phyloP scores from a whole-genome alignment of 2,888 invertebrate species.

The Slavum lentiscoides region DNA sequence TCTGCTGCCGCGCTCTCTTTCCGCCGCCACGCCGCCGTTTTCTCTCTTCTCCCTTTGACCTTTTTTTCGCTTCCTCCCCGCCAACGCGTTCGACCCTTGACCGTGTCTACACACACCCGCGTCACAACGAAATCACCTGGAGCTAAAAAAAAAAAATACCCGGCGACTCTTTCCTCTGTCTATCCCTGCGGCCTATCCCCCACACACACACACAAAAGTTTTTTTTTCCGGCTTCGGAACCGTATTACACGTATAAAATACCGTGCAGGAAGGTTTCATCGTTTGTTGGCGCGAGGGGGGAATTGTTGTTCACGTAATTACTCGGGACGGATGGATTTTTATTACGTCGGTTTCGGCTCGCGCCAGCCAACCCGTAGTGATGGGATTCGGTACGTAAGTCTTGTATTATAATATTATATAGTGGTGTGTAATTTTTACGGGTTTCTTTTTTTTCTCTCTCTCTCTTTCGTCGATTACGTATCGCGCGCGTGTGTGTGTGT shows the following conservation, averaged over 20 bases:
- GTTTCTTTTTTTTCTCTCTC: neutral
- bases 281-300: too few species aligned
- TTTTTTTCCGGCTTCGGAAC: slow-evolving; percentile 30
- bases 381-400: slow-evolving; percentile 22
- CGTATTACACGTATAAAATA: neutral
- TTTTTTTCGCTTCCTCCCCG: neutral
- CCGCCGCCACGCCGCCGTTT: neutral
- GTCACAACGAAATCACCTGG: slow-evolving; percentile 24
- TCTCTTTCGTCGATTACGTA: slow-evolving; percentile 5
- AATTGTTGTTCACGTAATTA: slow-evolving; percentile 5
- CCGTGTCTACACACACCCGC: slow-evolving; percentile 2
- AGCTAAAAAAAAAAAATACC: slow-evolving; percentile 12
- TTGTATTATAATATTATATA: too few species aligned
- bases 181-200: too few species aligned
- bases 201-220: slow-evolving; percentile 21
- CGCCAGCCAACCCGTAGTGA: neutral
- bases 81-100: slow-evolving; percentile 19
- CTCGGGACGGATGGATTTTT: slow-evolving; percentile 20
- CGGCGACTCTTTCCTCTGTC: neutral
- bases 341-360: slow-evolving; percentile 22
- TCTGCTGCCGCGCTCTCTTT: neutral
- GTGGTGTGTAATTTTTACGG: slow-evolving; percentile 24
- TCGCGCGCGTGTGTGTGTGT: neutral
- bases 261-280: neutral
- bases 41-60: slow-evolving; percentile 31